Evolutionary conservation across 2,113 vertebrate genomes (phyloP).

Genomic region (Peromyscus californicus): DNA sequence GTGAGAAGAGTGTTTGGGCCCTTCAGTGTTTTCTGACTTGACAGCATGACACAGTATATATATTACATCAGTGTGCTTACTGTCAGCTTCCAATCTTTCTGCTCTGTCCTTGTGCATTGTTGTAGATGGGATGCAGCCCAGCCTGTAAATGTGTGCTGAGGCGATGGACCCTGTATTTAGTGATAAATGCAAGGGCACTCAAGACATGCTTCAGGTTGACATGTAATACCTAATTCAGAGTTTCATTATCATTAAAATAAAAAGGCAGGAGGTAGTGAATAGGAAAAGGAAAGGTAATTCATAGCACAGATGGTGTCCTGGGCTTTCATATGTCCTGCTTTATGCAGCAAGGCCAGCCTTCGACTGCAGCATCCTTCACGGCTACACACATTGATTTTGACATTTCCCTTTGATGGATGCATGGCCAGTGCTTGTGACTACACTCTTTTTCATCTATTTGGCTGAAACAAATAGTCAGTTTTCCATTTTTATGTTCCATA

Average conservation of each 20-base stretch:
- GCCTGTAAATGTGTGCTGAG: slow-evolving; percentile 23
- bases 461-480: not conserved
- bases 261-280: not conserved
- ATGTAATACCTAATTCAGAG: slow-evolving; percentile 45
- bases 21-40: slow-evolving; percentile 58
- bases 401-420: not conserved
- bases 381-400: slow-evolving; percentile 2
- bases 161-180: slow-evolving; percentile 21
- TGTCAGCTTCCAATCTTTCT: slow-evolving; percentile 60
- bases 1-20: not conserved
- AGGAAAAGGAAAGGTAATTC: slow-evolving; percentile 21
- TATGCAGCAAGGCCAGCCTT: slow-evolving; percentile 16
- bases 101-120: slow-evolving; percentile 72
- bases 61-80: slow-evolving; percentile 66
- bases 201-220: slow-evolving; percentile 49
- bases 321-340: slow-evolving; percentile 2
- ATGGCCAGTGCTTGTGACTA: accelerated
- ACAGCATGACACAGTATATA: slow-evolving; percentile 70
- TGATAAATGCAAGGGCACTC: slow-evolving; percentile 54
- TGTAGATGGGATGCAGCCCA: slow-evolving; percentile 54
- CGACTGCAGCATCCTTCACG: slow-evolving; percentile 26
- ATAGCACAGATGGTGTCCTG: not conserved
- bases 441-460: not conserved
- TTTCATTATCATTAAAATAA: slow-evolving; percentile 61
- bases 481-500: slow-evolving; percentile 17